phyloP scores from a whole-genome alignment of 2,797 vertebrate species.

The Distichodus sexfasciatus region DNA sequence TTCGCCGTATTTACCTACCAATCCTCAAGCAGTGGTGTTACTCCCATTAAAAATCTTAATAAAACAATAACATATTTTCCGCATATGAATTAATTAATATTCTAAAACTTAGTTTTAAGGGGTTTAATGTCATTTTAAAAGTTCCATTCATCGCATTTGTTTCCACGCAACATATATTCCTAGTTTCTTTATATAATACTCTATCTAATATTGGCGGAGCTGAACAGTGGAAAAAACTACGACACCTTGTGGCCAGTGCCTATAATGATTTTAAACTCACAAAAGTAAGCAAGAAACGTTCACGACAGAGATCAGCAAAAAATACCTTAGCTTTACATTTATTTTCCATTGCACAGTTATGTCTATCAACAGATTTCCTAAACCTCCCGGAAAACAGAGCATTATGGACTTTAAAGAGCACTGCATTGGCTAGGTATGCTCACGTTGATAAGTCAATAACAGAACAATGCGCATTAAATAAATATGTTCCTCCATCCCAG shows the following conservation, averaged over 20 bases:
- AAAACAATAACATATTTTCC: no score
- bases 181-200: no score
- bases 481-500: conserved; percentile 53
- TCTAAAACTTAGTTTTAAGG: no score
- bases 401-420: conserved; percentile 55
- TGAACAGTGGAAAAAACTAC: neutral
- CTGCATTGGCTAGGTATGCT: conserved; percentile 51
- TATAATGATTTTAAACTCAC: neutral
- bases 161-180: no score
- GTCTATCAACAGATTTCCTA: conserved; percentile 80
- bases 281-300: neutral
- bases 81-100: no score
- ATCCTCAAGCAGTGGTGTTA: no score
- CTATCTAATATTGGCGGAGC: neutral
- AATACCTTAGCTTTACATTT: conserved; percentile 71
- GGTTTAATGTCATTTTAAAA: no score
- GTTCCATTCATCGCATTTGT: no score
- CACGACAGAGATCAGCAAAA: conserved; percentile 23
- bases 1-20: no score
- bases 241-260: conserved; percentile 29
- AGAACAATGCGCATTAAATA: conserved; percentile 52
- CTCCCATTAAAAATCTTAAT: no score
- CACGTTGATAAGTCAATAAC: conserved; percentile 51
- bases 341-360: conserved; percentile 75
- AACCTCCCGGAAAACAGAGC: conserved; percentile 68